Evolutionary conservation across 2,113 vertebrate species (phyloP).

Genomic region (Clarias batrachus): DNA sequence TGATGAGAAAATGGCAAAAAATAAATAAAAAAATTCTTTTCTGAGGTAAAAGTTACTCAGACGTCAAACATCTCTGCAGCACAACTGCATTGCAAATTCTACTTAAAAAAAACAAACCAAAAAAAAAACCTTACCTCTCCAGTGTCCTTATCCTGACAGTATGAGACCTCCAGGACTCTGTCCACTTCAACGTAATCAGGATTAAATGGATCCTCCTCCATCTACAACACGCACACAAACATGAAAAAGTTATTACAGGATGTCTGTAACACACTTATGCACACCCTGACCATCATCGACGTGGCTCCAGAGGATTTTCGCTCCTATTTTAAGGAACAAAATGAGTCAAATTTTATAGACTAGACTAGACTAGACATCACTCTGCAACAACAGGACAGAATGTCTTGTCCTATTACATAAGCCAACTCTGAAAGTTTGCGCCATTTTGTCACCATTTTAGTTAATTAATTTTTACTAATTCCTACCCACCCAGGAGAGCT

Average conservation of each 20-base stretch:
- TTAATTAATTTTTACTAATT: neutral
- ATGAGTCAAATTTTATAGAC: neutral
- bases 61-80: neutral
- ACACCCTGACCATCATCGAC: neutral
- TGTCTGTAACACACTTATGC: neutral
- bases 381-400: neutral
- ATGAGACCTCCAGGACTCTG: constrained; percentile 93
- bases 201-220: constrained; percentile 98
- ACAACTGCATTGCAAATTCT: neutral
- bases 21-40: too few relatives aligned
- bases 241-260: neutral
- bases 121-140: constrained; percentile 80
- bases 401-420: too few relatives aligned
- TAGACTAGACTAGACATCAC: neutral
- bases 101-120: too few relatives aligned
- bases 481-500: neutral
- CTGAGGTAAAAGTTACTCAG: too few relatives aligned
- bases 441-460: neutral
- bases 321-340: neutral
- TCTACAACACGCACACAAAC: constrained; percentile 69
- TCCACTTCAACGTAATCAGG: constrained; percentile 98
- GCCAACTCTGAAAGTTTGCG: neutral
- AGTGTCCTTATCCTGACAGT: constrained; percentile 97
- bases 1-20: too few relatives aligned
- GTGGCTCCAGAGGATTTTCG: neutral